Conservation (phyloP, 2,888 invertebrate species). For the Stenotaenia linearis region DNA sequence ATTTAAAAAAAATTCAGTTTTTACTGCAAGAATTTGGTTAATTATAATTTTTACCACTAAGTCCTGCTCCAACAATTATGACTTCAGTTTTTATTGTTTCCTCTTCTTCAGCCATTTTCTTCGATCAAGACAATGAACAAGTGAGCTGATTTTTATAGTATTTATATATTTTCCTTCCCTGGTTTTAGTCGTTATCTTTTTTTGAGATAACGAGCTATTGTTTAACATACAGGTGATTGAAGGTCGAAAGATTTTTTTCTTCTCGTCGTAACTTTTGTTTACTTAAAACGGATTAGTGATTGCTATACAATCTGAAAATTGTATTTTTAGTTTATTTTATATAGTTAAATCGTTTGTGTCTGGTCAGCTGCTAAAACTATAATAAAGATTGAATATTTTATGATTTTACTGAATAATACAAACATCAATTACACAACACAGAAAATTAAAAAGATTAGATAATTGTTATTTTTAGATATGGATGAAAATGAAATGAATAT, state of each 20-base stretch:
- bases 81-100: background rate
- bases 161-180: background rate
- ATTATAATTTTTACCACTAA: slow-evolving; percentile 28
- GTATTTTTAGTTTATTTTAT: too few species aligned
- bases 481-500: too few species aligned
- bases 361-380: too few species aligned
- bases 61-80: slow-evolving; percentile 13
- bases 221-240: background rate
- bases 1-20: background rate
- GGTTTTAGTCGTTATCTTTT: background rate
- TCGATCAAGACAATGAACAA: background rate
- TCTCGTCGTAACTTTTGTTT: background rate
- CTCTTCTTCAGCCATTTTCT: background rate
- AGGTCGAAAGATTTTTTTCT: background rate
- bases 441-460: too few species aligned
- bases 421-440: too few species aligned
- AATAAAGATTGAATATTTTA: too few species aligned
- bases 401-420: too few species aligned
- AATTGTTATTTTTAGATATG: too few species aligned
- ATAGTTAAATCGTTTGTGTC: too few species aligned
- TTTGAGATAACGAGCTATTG: background rate
- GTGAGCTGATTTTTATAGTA: background rate
- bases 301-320: too few species aligned
- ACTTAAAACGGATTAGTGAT: too few species aligned
- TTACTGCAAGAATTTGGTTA: background rate